A percentile compares a stretch with the other conserved stretches of the same genome.
Evolutionary conservation across 2,797 vertebrate species (phyloP).

Genomic region (Agapornis canus): DNA sequence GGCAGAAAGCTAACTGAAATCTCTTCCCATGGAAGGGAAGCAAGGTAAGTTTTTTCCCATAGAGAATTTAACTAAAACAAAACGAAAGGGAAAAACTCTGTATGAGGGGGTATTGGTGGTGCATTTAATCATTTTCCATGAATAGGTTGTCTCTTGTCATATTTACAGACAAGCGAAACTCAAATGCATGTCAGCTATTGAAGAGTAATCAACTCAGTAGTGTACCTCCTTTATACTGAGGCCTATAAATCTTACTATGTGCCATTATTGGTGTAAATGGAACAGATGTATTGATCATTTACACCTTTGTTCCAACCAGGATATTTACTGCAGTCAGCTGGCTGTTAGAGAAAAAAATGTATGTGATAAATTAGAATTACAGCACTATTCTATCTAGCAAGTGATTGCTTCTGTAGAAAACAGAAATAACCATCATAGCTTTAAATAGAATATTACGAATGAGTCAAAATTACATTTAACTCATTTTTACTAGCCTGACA

Average conservation of each 20-base stretch:
- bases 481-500: not conserved
- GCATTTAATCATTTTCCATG: not conserved
- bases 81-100: not conserved
- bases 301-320: conserved; percentile 16
- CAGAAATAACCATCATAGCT: conserved; percentile 54
- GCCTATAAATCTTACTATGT: conserved; percentile 47
- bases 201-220: conserved; percentile 52
- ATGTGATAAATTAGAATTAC: conserved; percentile 37
- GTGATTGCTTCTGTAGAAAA: conserved; percentile 48
- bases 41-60: not conserved
- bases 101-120: not conserved
- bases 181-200: conserved; percentile 25
- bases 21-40: not conserved
- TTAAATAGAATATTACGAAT: conserved; percentile 33
- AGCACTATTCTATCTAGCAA: not conserved
- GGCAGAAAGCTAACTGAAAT: not conserved
- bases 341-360: not conserved
- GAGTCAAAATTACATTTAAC: not conserved
- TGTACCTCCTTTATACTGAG: conserved; percentile 15
- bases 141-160: conserved; percentile 28
- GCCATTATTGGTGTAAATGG: conserved; percentile 45
- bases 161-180: conserved; percentile 21
- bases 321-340: not conserved
- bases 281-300: conserved; percentile 68
- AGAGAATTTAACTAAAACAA: not conserved